A percentile compares a stretch with the other conserved stretches of the same genome.
phyloP scores from a whole-genome alignment of 1,140 invertebrate genomes.

The Akabosia matsudoensis region DNA sequence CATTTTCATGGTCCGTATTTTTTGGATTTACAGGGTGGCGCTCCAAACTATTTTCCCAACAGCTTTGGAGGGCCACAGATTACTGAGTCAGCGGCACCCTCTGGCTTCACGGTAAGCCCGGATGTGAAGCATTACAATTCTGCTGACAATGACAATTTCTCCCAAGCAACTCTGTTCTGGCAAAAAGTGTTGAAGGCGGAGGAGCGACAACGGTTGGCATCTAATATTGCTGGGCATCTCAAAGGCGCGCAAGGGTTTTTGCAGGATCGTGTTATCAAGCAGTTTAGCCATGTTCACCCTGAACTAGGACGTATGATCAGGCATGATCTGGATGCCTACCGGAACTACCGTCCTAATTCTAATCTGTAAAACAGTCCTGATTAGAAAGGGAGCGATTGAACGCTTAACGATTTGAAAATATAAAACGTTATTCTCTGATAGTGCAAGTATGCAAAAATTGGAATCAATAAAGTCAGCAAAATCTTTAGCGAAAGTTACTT shows the following conservation, averaged over 20 bases:
- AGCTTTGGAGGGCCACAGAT: conserved; percentile 80
- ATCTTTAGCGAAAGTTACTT: too few relatives aligned
- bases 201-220: conserved; percentile 67
- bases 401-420: too few relatives aligned
- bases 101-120: conserved; percentile 42
- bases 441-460: too few relatives aligned
- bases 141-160: conserved; percentile 84
- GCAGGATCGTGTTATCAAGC: conserved; percentile 74
- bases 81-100: conserved; percentile 53
- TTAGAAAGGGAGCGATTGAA: too few relatives aligned
- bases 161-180: conserved; percentile 79
- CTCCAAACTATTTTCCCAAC: conserved; percentile 94
- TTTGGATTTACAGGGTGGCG: conserved; percentile 60
- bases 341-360: background rate
- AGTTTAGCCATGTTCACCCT: conserved; percentile 58
- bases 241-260: conserved; percentile 78
- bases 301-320: conserved; percentile 46
- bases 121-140: conserved; percentile 65
- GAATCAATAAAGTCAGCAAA: too few relatives aligned
- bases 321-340: background rate
- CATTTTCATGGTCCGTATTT: conserved; percentile 4
- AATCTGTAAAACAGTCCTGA: background rate
- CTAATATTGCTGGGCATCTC: conserved; percentile 77
- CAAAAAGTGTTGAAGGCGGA: conserved; percentile 70
- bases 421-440: too few relatives aligned